Base-by-base conservation (phyloP, 1,140 invertebrate species). In the Caenorhabditis latens region DNA sequence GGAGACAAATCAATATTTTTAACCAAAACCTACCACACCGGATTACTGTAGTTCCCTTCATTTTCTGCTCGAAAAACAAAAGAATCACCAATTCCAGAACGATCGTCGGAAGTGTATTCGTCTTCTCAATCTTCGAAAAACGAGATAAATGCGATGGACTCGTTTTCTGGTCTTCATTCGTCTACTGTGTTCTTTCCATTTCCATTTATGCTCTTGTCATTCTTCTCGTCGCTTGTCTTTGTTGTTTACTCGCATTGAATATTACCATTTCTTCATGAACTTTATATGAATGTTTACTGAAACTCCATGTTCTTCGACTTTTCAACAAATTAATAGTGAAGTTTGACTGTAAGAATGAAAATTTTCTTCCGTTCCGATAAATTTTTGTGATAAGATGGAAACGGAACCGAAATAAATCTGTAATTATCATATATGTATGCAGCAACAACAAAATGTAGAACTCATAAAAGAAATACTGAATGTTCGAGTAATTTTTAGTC, bases 191-290 rank as follows among this genome's bases (percentile, higher is more conserved):
- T 19, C 32, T 65, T 14, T 65, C 63, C 24, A 40, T 65, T 65
- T 9, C 24, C 13, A 42, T 65, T 19, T 65, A 65, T 19, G 32
- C 9, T 14, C 63, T 65, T 13, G 24, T 42, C n/a, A 14, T 65
- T 14, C 8, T 65, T 14, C 63, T 65, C 63, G 13, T 65, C 32
- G 63, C 13, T 11, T 65, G 63, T 65, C 63, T 65, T 42, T 65
- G 63, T 9, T 65, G 63, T 65, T 42, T 65, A 65, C 63, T 65
- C 40, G 63, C 63, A 7, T 9, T 65, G 24, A 65, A 65, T 42
- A 42, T 65, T 32, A 65, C 63, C 9, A 40, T 65, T 9, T 19
- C 24, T 65, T 65, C 24, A 13, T 61, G 57, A 61, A n/a, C 0
- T 32, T 32, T 32, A n/a, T 19, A n/a, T 61, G 57, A 13, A 65